Conservation (phyloP, 2,888 invertebrate genomes). For the Orchesellides sinensis region DNA sequence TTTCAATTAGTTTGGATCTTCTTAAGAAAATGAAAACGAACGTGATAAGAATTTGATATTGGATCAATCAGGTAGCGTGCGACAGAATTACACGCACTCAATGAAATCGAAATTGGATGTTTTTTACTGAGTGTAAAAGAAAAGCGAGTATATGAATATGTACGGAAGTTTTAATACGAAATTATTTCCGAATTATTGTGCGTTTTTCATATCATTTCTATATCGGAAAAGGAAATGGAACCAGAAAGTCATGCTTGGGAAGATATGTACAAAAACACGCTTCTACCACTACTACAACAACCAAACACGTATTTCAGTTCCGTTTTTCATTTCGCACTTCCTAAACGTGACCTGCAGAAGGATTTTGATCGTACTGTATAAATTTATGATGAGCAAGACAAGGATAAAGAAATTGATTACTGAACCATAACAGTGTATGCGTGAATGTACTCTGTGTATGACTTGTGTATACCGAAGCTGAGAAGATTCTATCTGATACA, state of each 20-base stretch:
- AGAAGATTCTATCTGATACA: not conserved
- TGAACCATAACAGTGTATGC: not conserved
- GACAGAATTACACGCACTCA: conserved; percentile 24
- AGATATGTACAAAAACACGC: conserved; percentile 11
- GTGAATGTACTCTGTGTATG: not conserved
- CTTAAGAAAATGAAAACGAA: not conserved
- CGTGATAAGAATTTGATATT: not conserved
- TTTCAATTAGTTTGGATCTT: not conserved
- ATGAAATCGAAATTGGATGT: conserved; percentile 45
- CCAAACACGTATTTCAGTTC: conserved; percentile 46
- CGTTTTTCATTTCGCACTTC: conserved; percentile 52
- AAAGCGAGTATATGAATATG: not conserved
- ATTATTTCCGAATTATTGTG: conserved; percentile 7
- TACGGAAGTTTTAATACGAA: conserved; percentile 12
- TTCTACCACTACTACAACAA: too few relatives aligned
- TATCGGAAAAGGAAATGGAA: conserved; percentile 2
- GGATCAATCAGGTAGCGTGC: not conserved
- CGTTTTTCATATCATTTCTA: not conserved
- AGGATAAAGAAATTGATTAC: not conserved
- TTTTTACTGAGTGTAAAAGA: conserved; percentile 9
- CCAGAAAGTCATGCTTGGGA: conserved; percentile 15
- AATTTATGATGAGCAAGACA: not conserved
- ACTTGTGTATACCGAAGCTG: not conserved
- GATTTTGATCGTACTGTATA: not conserved
- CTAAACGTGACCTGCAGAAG: conserved; percentile 23